Evolutionary conservation across 2,888 invertebrate species (phyloP).

Genomic region (Loripinus fragilis): DNA sequence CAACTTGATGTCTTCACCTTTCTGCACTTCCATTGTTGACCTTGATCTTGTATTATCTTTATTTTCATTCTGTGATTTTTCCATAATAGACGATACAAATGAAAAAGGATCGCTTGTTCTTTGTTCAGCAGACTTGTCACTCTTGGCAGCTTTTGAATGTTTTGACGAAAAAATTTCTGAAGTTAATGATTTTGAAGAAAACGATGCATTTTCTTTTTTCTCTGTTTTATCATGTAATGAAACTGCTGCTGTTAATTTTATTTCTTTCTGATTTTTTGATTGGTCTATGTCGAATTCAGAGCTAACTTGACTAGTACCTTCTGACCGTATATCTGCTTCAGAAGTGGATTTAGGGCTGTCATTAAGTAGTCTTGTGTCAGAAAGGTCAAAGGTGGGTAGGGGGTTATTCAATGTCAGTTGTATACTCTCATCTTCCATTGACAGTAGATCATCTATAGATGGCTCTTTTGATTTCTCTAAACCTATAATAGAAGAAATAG

Average conservation of each 20-base stretch:
- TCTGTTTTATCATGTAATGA: constrained; percentile 23
- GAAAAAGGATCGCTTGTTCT: constrained; percentile 36
- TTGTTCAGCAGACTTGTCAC: not conserved
- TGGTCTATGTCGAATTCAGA: not conserved
- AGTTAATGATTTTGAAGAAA: not conserved
- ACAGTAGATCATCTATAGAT: constrained; percentile 52
- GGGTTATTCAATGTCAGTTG: not conserved
- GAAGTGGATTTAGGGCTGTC: constrained; percentile 15
- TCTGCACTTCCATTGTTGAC: constrained; percentile 5
- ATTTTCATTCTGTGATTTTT: constrained; percentile 21
- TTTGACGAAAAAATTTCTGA: not conserved
- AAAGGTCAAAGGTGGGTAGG: not conserved
- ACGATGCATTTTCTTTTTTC: not conserved
- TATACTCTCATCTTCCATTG: constrained; percentile 40
- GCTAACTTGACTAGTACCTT: not conserved
- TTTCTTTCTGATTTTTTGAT: not conserved
- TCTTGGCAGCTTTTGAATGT: not conserved
- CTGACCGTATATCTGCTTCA: not conserved
- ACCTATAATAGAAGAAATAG: not conserved
- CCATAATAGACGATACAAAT: constrained; percentile 44
- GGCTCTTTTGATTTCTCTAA: constrained; percentile 17
- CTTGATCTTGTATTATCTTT: constrained; percentile 20
- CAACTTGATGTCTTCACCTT: constrained; percentile 12
- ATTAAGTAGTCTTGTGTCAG: not conserved
- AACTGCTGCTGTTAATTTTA: constrained; percentile 34